A percentile compares a stretch with the other conserved stretches of the same genome.
These are phyloP conservation scores for Radopholus similis DNA, from an alignment of 1,140 invertebrate species.

Conservation along the genomic window DNA sequence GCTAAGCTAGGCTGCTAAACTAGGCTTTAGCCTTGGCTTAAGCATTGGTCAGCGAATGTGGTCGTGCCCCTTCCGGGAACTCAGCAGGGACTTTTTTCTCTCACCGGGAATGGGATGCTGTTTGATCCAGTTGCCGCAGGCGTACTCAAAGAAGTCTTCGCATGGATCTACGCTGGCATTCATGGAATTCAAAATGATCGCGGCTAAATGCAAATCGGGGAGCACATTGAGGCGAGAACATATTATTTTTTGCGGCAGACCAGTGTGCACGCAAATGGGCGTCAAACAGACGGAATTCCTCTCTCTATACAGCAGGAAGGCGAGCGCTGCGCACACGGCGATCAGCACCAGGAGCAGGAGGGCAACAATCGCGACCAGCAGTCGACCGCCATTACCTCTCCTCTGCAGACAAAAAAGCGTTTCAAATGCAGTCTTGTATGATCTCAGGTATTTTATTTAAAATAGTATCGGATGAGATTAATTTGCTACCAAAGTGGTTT, in stretches of 20 bases:
- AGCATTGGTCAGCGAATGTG: too few relatives aligned
- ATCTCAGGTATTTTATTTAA: too few relatives aligned
- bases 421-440: background rate
- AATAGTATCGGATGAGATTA: too few relatives aligned
- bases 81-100: too few relatives aligned
- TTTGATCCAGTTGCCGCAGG: constrained; percentile 65
- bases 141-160: constrained; percentile 66
- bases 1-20: too few relatives aligned
- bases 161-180: constrained; percentile 64
- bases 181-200: constrained; percentile 61
- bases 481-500: too few relatives aligned
- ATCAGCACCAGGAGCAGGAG: constrained; percentile 27
- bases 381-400: background rate
- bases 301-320: constrained; percentile 23
- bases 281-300: constrained; percentile 45
- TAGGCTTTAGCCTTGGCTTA: background rate
- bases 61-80: too few relatives aligned
- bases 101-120: constrained; percentile 59
- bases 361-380: background rate
- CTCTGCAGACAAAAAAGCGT: background rate
- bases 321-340: constrained; percentile 22
- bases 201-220: constrained; percentile 37
- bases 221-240: background rate
- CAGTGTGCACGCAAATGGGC: constrained; percentile 54
- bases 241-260: constrained; percentile 20